Percentiles rank a stretch among this genome's conserved stretches.
phyloP scores from a whole-genome alignment of 1,140 invertebrate species.

The Oedothorax gibbosus region DNA sequence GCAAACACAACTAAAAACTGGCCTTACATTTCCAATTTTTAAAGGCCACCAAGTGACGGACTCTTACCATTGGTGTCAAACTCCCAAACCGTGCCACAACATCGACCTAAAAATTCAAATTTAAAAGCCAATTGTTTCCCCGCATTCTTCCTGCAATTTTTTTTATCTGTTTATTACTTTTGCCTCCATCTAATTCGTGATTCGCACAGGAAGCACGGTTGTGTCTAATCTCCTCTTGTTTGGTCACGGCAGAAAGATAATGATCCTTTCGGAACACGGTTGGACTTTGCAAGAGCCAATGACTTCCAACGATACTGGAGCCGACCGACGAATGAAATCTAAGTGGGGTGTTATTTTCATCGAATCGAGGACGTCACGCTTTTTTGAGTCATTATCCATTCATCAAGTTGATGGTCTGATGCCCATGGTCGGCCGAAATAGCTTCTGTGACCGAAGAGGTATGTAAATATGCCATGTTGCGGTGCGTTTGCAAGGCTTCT shows the following conservation, averaged over 20 bases:
- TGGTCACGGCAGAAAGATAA: slow-evolving; percentile 56
- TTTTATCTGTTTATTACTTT: neutral
- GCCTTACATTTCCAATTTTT: too few species aligned
- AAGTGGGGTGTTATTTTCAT: slow-evolving; percentile 59
- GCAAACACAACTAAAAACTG: too few species aligned
- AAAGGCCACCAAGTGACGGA: too few species aligned
- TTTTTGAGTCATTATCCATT: slow-evolving; percentile 27
- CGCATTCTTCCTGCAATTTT: neutral
- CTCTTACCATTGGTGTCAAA: too few species aligned
- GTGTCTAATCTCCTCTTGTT: slow-evolving; percentile 44
- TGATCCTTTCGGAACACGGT: slow-evolving; percentile 54
- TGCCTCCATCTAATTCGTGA: slow-evolving; percentile 32
- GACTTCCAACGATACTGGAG: slow-evolving; percentile 23
- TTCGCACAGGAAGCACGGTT: slow-evolving; percentile 48
- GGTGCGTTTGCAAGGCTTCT: neutral
- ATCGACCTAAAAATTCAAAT: slow-evolving; percentile 53
- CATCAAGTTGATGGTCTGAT: slow-evolving; percentile 22
- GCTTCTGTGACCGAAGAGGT: neutral
- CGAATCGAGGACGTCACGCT: slow-evolving; percentile 29
- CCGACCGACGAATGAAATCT: slow-evolving; percentile 53
- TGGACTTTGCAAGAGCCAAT: slow-evolving; percentile 46
- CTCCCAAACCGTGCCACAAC: neutral
- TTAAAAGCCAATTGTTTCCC: slow-evolving; percentile 35
- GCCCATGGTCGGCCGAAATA: neutral
- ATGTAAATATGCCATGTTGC: slow-evolving; percentile 4